Conservation (phyloP, 2,113 vertebrate species). For the Pitta sordida region DNA sequence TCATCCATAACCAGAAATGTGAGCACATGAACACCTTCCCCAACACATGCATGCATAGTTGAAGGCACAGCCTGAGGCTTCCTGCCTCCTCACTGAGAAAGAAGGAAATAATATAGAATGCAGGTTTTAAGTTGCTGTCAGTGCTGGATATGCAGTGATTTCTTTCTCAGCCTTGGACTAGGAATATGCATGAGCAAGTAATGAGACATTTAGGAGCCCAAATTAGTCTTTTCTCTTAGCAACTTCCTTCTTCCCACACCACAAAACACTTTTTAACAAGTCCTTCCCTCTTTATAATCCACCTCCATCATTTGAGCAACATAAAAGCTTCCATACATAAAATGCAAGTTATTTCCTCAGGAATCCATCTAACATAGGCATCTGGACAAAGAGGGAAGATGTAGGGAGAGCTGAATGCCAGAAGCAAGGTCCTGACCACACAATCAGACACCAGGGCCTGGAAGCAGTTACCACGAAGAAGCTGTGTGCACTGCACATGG, state of each 20-base stretch:
- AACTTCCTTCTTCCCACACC: conserved; percentile 50
- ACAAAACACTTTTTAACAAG: conserved; percentile 1
- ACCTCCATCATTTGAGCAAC: conserved; percentile 9
- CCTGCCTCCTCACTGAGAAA: background rate
- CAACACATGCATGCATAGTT: background rate
- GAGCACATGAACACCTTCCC: background rate
- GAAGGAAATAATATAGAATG: background rate
- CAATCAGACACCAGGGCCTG: too few species aligned
- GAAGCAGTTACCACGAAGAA: background rate
- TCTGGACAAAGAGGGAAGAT: background rate
- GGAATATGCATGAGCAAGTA: conserved; percentile 49
- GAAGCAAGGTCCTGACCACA: background rate
- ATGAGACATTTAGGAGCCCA: conserved; percentile 40
- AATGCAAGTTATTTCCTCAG: background rate
- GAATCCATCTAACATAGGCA: background rate
- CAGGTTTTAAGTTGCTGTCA: background rate
- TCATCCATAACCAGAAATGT: background rate
- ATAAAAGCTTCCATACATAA: background rate
- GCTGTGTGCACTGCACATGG: background rate
- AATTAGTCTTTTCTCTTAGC: conserved; percentile 51
- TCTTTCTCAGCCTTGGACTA: background rate
- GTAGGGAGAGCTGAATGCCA: background rate
- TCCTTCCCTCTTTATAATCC: conserved; percentile 34
- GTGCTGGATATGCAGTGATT: conserved; percentile 3
- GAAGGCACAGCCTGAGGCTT: background rate